phyloP scores from a whole-genome alignment of 2,888 invertebrate genomes.

The Drosophila flavopinicola region DNA sequence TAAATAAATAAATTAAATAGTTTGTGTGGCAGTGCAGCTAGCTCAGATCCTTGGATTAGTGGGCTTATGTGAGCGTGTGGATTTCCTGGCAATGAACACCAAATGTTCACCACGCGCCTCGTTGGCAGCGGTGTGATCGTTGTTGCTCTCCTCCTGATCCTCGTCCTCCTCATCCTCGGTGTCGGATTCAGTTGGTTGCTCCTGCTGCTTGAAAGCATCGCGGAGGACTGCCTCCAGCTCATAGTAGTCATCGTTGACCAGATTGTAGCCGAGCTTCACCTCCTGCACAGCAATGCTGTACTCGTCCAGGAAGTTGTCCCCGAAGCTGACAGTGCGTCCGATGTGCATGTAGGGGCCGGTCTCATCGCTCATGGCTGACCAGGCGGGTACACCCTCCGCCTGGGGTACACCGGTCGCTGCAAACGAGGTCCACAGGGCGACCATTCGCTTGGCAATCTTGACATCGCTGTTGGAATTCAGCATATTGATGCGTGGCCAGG shows the following conservation, averaged over 20 bases:
- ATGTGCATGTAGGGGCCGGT: conserved; percentile 84
- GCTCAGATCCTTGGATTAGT: not conserved
- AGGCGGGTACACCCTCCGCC: conserved; percentile 72
- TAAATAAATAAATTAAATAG: conserved; percentile 7
- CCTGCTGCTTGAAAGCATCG: conserved; percentile 28
- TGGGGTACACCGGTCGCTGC: conserved; percentile 80
- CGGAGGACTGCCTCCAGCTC: conserved; percentile 64
- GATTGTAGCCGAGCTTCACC: conserved; percentile 67
- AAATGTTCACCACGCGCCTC: conserved; percentile 63
- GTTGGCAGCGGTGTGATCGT: conserved; percentile 28
- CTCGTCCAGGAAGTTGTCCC: conserved; percentile 82
- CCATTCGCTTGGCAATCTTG: conserved; percentile 84
- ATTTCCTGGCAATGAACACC: conserved; percentile 69
- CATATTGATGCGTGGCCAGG: conserved; percentile 81
- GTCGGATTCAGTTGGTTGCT: conserved; percentile 8
- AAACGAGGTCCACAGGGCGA: conserved; percentile 84
- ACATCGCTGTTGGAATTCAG: conserved; percentile 82
- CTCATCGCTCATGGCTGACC: conserved; percentile 81
- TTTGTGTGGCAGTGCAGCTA: too few relatives aligned
- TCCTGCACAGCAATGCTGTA: conserved; percentile 80
- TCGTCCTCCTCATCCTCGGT: conserved; percentile 39
- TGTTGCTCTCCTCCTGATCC: conserved; percentile 25
- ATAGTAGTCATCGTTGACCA: conserved; percentile 81
- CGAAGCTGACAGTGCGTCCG: conserved; percentile 71
- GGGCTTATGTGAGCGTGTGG: conserved; percentile 19